Base-by-base conservation (phyloP, 2,797 vertebrate genomes). In the Adrianichthys oophorus region DNA sequence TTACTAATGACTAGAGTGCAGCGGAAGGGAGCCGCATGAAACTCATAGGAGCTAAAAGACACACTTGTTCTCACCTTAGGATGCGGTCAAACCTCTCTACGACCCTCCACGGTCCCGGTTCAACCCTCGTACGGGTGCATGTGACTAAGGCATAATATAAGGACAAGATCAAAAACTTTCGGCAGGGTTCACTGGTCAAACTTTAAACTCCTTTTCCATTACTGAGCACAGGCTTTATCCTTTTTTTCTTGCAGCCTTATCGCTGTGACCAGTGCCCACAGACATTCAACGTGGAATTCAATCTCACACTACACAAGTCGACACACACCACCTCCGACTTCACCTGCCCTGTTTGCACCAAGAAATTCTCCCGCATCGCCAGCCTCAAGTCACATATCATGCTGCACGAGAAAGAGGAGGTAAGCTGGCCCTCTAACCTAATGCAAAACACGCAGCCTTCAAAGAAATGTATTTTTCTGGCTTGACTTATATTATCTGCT, bases 331-430 rank as follows among this genome's bases (percentile, higher is more conserved):
- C 92, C 24, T 91, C 92, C 12, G 92, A 98, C 79, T 95, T 95
- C 60, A 94, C 92, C 0, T 99, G 98, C 74, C 96, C 97, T 0
- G 95, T 95, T 43, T 99, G 98, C 89, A 88, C 95, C 72, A 99
- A 98, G 85, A 96, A 85, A 71, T 99, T 99, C 88, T 97, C 97
- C 63, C 92, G 98, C 58, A 95, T 96, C 62, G 98, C 98, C 79
- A 98, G 97, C 83, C 94, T 99, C 86, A 99, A 99, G 84, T 95
- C 97, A 53, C 97, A 99, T 65, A 88, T 98, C 82, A 98, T 98
- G 97, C 92, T 99, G 12, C 98, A 99, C 48, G 96, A 98, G 72
- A 98, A 97, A 82, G 97, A 99, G 82, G 98, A 99, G 95, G 98
- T 98, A 4, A 63, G 85, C 64, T 24, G 8, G 6, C 18, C 16